Evolutionary conservation across 2,113 vertebrate species (phyloP), one percentile per base, ranked within the genome.

Genomic region (Cygnus buccinator): DNA sequence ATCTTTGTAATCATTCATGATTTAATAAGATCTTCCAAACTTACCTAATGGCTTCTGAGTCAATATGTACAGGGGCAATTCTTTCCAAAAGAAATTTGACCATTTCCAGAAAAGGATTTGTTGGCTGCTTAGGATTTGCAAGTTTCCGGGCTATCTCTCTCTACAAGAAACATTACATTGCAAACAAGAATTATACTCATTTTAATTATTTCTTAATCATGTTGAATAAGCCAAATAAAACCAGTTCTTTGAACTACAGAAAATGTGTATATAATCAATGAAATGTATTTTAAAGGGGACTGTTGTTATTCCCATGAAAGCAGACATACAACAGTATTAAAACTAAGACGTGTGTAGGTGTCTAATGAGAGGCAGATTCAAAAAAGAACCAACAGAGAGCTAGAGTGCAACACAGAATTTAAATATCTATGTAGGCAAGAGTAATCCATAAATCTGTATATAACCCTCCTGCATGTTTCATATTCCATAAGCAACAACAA

Each of bases 91-190:
- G 98, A 97, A 99, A 99, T 96, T 99, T 99, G 11, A 99, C 99
- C 99, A 99, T 99, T 98, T 99, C 99, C 97, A 99, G 97, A 97
- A 99, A 99, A 43, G 99, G 99, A 97, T 99, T 99, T 94, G 99
- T 99, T 93, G 99, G 99, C 88, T 99, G 99, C 95, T 99, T 99
- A 54, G 99, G 99, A 97, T 99, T 99, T 26, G 99, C 99, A 97
- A 99, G 98, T 97, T 99, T 99, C 79, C 99, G 98, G 63, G 99
- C 99, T 97, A 99, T 99, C 97, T 99, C 99, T 83, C 99, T 99
- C 99, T 99, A 96, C 4, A 97, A 95, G 75, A 95, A 95, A 84
- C 19, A 31, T 95, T 81, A 93, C 65, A 96, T 16, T 13, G 92
- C 28, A 89, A 94, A 90, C 66, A 92, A 39, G 90, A 93, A 87